Conservation (phyloP, 2,797 vertebrate species). For the Syndactyla subalaris region DNA sequence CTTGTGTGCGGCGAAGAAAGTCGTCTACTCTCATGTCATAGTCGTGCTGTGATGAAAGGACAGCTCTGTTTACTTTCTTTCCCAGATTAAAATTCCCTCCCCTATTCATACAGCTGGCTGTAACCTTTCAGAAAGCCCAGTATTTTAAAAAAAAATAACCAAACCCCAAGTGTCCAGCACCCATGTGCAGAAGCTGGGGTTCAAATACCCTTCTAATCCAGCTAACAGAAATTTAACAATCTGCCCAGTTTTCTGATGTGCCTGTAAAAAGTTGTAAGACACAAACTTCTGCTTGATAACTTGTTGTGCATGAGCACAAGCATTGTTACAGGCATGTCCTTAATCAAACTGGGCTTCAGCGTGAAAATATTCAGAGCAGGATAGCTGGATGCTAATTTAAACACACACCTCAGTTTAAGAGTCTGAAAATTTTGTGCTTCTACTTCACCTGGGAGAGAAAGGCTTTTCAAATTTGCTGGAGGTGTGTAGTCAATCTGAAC, state of each 20-base stretch:
- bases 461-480: not conserved
- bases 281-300: not conserved
- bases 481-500: not conserved
- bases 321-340: not conserved
- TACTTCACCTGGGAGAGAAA: not conserved
- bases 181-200: not conserved
- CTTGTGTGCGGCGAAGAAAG: slow-evolving; percentile 95
- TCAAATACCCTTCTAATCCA: not conserved
- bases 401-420: not conserved
- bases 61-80: not conserved
- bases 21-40: slow-evolving; percentile 99
- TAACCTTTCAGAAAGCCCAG: not conserved
- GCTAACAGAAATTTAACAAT: not conserved
- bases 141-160: not conserved
- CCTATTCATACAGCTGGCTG: fast-evolving
- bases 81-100: not conserved
- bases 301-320: not conserved
- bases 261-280: not conserved
- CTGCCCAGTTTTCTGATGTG: not conserved
- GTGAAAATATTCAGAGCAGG: not conserved
- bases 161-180: not conserved
- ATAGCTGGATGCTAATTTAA: not conserved
- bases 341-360: not conserved
- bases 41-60: slow-evolving; percentile 86
- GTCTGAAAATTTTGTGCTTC: not conserved